phyloP scores from a whole-genome alignment of 2,888 invertebrate species.

The Dryomyza anilis region DNA sequence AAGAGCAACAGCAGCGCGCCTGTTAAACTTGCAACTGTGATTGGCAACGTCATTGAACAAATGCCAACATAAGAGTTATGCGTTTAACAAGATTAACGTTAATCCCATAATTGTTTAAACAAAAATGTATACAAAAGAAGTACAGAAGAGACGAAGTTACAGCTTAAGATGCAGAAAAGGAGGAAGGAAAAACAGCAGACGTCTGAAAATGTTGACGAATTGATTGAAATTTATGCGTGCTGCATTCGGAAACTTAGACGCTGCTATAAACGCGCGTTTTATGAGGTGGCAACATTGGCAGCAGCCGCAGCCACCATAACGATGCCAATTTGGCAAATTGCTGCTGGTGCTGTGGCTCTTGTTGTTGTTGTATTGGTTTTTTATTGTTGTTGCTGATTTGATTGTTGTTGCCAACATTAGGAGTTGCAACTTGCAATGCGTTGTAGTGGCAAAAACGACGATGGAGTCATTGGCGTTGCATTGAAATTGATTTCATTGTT shows the following conservation, averaged over 20 bases:
- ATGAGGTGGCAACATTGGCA: constrained; percentile 15
- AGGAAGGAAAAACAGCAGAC: neutral
- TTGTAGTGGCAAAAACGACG: too few relatives aligned
- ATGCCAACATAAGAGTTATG: too few relatives aligned
- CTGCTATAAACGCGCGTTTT: neutral
- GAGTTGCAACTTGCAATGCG: neutral
- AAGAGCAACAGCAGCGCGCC: too few relatives aligned
- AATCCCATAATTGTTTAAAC: too few relatives aligned
- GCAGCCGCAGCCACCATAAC: constrained; percentile 2
- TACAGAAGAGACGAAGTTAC: too few relatives aligned
- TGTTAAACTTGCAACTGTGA: too few relatives aligned
- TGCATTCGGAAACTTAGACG: neutral
- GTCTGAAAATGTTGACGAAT: neutral
- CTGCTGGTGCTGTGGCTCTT: constrained; percentile 28
- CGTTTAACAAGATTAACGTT: too few relatives aligned
- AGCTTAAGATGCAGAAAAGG: too few relatives aligned
- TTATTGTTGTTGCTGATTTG: neutral
- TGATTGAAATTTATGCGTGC: constrained; percentile 17
- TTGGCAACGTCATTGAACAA: too few relatives aligned
- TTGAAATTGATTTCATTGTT: constrained; percentile 5
- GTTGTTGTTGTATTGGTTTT: constrained; percentile 9
- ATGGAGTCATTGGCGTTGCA: neutral
- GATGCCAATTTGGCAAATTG: constrained; percentile 31
- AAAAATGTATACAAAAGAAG: too few relatives aligned
- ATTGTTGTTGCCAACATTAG: too few relatives aligned